Base-by-base conservation (phyloP, 2,113 vertebrate species). In the Spermophilus dauricus region DNA sequence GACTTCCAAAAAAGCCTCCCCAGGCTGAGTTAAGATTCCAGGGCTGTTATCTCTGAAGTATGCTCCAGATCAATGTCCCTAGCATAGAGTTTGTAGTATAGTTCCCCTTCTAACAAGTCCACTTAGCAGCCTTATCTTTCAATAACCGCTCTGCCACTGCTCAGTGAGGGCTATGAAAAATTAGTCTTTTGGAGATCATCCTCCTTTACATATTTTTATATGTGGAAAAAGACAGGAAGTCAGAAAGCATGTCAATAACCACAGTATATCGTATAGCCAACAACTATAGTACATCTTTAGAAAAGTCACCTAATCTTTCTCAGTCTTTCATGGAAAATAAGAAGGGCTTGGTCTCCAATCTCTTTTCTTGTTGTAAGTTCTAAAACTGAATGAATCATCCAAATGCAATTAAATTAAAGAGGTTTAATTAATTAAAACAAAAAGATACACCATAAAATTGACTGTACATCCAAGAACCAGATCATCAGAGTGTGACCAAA, bases 301-400 rank as follows among this genome's bases (percentile, higher is more conserved):
- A 88, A 91, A 94, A 45, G 2, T 32, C 28, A 70, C 4, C 39
- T 69, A 48, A 51, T 86, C 18, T 93, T 34, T 51, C 37, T 48
- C n/a, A 89, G 34, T 14, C 45, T 58, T 92, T 81, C 12, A 51
- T 82, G 13, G 69, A 85, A 95, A 93, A 84, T 67, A 96, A 94
- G 42, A 69, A 89, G 24, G 2, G 28, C 42, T 96, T 91, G 16
- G 12, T 92, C 63, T 65, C n/a, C 73, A 85, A 77, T 73, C 67
- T 85, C 11, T 87, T 51, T 88, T 89, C 28, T 4, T 86, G 12
- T 81, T 39, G 1, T 87, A 95, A 92, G 89, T 86, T 86, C 53
- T 88, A 91, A 91, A 87, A 81, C 16, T 20, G 13, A 91, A 76
- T 65, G 4, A 72, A 83, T 22, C 75, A 9, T 69, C 16, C 70